Percentiles rank a stretch among this genome's conserved stretches.
Evolutionary conservation across 2,797 vertebrate genomes (phyloP).

Genomic region (Onychomys arenicola): DNA sequence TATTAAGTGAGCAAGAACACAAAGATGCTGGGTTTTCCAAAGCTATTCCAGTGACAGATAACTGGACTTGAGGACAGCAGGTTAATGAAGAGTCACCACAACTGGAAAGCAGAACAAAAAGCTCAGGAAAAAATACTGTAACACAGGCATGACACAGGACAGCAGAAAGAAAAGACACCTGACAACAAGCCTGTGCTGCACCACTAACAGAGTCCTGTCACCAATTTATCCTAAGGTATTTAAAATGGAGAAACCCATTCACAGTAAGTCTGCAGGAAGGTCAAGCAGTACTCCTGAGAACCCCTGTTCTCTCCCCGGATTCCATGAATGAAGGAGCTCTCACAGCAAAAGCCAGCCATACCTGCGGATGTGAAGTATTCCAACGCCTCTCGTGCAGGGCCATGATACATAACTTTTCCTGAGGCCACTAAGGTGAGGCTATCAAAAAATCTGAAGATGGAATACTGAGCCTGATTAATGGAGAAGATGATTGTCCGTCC

Average conservation of each 20-base stretch:
- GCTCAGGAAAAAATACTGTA: background rate
- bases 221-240: background rate
- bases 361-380: constrained; percentile 92
- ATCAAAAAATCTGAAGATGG: constrained; percentile 96
- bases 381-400: constrained; percentile 90
- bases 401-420: constrained; percentile 94
- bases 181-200: background rate
- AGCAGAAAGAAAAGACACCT: background rate
- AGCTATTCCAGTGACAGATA: background rate
- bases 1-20: background rate
- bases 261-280: background rate
- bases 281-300: background rate
- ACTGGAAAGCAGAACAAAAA: background rate
- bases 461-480: constrained; percentile 97
- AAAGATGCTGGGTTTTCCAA: background rate
- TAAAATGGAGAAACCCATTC: background rate
- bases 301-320: background rate
- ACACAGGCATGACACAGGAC: background rate
- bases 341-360: constrained; percentile 74
- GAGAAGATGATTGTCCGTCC: constrained; percentile 96
- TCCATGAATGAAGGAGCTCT: background rate
- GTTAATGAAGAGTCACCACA: background rate
- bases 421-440: constrained; percentile 92
- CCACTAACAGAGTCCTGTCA: background rate
- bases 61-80: background rate